Conservation (phyloP, 2,797 vertebrate genomes). For the Thaleichthys pacificus region DNA sequence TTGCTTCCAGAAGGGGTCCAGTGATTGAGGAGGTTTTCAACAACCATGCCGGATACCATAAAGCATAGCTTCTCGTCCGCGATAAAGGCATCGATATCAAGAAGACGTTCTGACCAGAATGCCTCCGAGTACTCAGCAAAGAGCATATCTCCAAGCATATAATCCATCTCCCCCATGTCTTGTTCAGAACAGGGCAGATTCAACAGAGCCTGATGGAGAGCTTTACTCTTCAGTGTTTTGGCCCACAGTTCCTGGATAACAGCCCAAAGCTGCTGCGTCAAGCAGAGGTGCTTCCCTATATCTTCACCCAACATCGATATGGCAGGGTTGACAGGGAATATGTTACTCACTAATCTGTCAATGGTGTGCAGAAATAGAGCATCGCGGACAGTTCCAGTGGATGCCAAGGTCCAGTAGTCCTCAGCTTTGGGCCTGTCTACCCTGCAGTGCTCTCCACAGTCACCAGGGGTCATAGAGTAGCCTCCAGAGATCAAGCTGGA, state of each 20-base stretch:
- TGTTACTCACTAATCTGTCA: neutral
- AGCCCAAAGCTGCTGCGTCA: neutral
- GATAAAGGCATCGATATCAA: neutral
- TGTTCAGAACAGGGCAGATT: neutral
- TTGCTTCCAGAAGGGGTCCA: neutral
- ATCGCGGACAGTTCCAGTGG: constrained; percentile 9
- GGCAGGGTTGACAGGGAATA: neutral
- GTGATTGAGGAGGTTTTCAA: neutral
- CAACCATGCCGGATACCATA: neutral
- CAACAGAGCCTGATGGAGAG: neutral
- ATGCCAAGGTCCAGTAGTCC: constrained; percentile 2
- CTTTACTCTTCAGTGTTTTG: constrained; percentile 1
- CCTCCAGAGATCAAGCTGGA: too few species aligned
- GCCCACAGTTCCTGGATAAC: neutral
- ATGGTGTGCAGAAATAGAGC: neutral
- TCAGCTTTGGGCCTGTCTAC: neutral
- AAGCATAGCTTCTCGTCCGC: neutral
- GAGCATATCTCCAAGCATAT: constrained; percentile 1
- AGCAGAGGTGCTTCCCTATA: neutral
- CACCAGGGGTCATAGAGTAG: neutral
- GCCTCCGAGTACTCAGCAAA: neutral
- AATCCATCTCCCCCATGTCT: neutral
- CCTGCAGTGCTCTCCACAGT: neutral
- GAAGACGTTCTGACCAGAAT: neutral
- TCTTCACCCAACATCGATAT: neutral